Percentiles rank a stretch among this genome's conserved stretches.
Conservation (phyloP, 2,113 vertebrate genomes). For the Aphyosemion australe region DNA sequence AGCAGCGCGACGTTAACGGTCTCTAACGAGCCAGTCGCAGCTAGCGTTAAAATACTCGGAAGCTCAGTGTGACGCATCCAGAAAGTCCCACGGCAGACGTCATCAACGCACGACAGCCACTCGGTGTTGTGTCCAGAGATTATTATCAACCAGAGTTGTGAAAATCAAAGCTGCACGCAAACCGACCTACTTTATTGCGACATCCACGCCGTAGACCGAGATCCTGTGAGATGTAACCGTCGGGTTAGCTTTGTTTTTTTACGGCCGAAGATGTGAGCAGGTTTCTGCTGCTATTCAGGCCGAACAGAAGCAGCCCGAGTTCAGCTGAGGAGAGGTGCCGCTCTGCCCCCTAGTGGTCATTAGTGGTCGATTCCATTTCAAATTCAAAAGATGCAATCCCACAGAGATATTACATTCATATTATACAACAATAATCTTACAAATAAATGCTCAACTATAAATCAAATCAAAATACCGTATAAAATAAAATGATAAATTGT, state of each 20-base stretch:
- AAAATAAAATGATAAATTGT: too few species aligned
- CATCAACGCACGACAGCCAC: slow-evolving; percentile 65
- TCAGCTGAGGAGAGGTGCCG: not conserved
- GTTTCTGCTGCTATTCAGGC: not conserved
- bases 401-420: too few species aligned
- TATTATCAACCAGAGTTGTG: slow-evolving; percentile 14
- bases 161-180: slow-evolving; percentile 7
- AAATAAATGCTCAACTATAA: too few species aligned
- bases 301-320: not conserved
- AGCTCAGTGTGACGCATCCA: slow-evolving; percentile 73
- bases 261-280: not conserved
- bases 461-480: too few species aligned
- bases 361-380: too few species aligned
- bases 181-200: slow-evolving; percentile 5
- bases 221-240: not conserved
- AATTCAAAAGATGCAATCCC: too few species aligned
- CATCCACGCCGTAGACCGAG: not conserved
- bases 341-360: slow-evolving; percentile 4
- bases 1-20: slow-evolving; percentile 19
- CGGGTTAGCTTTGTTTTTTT: not conserved
- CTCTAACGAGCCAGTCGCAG: slow-evolving; percentile 41
- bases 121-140: slow-evolving; percentile 19
- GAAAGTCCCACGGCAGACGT: slow-evolving; percentile 79
- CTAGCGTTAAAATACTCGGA: slow-evolving; percentile 59
- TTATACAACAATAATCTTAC: too few species aligned